A percentile compares a stretch with the other conserved stretches of the same genome.
phyloP scores from a whole-genome alignment of 2,888 invertebrate species.

The Orchesella flavescens region DNA sequence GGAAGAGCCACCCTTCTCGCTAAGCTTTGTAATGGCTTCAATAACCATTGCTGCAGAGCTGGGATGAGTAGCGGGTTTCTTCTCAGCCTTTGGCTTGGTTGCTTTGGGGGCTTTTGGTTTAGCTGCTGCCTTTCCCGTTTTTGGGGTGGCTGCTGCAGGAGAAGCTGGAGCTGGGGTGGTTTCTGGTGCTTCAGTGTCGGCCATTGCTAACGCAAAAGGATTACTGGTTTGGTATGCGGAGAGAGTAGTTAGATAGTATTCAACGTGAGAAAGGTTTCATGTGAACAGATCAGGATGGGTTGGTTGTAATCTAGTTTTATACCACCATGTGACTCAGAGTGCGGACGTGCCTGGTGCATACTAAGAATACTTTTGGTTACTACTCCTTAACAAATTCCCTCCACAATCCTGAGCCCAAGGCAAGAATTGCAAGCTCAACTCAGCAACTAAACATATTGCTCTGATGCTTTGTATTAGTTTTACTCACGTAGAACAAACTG shows the following conservation, averaged over 20 bases:
- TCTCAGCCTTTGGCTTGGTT: background rate
- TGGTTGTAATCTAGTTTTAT: too few species aligned
- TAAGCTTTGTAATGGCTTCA: conserved; percentile 74
- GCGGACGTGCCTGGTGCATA: background rate
- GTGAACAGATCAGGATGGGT: too few species aligned
- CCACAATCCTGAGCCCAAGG: too few species aligned
- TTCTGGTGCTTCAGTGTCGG: background rate
- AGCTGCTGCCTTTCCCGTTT: background rate
- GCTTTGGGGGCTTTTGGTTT: background rate
- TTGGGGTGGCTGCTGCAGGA: background rate
- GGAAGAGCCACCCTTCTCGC: conserved; percentile 78
- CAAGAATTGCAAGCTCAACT: too few species aligned
- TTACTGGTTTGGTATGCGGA: background rate
- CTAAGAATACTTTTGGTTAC: too few species aligned
- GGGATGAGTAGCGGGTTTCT: conserved; percentile 73
- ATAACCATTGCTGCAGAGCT: conserved; percentile 78
- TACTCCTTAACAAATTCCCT: too few species aligned
- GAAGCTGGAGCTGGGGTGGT: background rate
- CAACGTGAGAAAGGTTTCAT: too few species aligned
- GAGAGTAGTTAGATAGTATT: background rate
- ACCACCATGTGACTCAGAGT: background rate
- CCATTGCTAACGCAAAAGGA: background rate
- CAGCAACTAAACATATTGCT: too few species aligned
- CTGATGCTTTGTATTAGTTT: too few species aligned
- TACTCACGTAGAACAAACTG: too few species aligned